These are phyloP conservation scores for Porphyrio hochstetteri DNA, from an alignment of 2,113 vertebrate species.

Conservation along the genomic window DNA sequence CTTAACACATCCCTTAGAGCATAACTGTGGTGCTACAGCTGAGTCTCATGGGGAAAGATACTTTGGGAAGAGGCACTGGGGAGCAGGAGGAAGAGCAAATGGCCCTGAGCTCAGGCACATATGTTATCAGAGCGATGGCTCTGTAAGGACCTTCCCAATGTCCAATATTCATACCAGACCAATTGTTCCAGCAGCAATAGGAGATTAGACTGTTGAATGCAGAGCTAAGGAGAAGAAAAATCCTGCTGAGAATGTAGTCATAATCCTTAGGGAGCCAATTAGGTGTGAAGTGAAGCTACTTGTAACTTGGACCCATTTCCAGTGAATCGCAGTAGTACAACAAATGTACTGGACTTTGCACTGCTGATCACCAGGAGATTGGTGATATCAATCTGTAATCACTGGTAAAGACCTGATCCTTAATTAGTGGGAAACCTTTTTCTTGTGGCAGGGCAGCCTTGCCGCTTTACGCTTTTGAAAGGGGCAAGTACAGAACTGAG, in stretches of 20 bases:
- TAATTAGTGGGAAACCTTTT: neutral
- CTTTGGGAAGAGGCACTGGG: neutral
- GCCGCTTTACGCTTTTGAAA: neutral
- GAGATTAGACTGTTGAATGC: neutral
- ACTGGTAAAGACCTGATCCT: neutral
- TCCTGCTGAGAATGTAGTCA: neutral
- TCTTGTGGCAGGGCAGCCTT: neutral
- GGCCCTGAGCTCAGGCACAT: neutral
- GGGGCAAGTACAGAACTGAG: neutral
- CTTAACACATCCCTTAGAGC: neutral
- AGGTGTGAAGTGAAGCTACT: neutral
- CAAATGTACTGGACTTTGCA: neutral
- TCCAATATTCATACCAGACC: neutral
- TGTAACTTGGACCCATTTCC: neutral
- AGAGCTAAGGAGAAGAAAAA: neutral
- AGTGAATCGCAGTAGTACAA: neutral
- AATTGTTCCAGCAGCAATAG: neutral
- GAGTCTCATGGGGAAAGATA: neutral
- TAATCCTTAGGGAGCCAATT: neutral
- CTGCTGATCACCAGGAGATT: neutral
- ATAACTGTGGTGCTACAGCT: neutral
- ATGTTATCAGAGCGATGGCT: neutral
- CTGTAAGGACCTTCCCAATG: neutral
- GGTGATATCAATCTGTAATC: neutral
- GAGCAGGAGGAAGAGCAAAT: neutral